These are phyloP conservation scores for Hestina assimilis DNA, from an alignment of 1,140 invertebrate species.

Conservation along the genomic window DNA sequence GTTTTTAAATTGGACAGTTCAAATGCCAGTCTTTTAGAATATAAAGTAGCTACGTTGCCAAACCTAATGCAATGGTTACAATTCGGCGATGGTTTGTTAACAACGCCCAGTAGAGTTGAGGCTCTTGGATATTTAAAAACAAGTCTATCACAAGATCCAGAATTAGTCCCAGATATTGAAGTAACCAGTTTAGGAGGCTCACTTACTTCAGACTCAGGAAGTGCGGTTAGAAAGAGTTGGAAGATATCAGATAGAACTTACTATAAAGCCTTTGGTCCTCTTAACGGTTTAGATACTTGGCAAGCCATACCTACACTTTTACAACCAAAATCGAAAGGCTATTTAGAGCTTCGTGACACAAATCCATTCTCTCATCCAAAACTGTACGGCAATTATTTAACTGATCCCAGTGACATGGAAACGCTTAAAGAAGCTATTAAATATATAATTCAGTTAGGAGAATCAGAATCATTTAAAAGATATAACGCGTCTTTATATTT, in stretches of 20 bases:
- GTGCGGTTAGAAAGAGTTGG: constrained; percentile 55
- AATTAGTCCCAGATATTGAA: constrained; percentile 79
- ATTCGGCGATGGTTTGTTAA: constrained; percentile 75
- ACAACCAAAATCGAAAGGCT: constrained; percentile 86
- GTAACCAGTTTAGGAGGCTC: constrained; percentile 74
- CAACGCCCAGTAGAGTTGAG: constrained; percentile 76
- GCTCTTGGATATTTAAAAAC: constrained; percentile 80
- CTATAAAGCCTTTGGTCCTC: constrained; percentile 40
- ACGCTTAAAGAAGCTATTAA: constrained; percentile 85
- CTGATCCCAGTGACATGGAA: constrained; percentile 81
- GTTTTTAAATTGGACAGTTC: constrained; percentile 80
- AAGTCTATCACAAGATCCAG: constrained; percentile 66
- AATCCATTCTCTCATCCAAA: constrained; percentile 87
- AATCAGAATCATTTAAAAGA: constrained; percentile 81
- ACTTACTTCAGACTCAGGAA: constrained; percentile 62
- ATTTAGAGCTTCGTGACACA: constrained; percentile 82
- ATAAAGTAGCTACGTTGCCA: constrained; percentile 73
- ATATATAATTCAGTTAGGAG: constrained; percentile 79
- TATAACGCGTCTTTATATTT: constrained; percentile 78
- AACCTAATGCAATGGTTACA: constrained; percentile 78
- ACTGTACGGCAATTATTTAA: constrained; percentile 87
- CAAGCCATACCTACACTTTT: constrained; percentile 85
- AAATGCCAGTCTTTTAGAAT: constrained; percentile 71
- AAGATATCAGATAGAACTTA: constrained; percentile 60
- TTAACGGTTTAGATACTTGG: constrained; percentile 80